These are phyloP conservation scores for Drosophila peninsularis DNA, from an alignment of 2,888 invertebrate species.

Conservation along the genomic window DNA sequence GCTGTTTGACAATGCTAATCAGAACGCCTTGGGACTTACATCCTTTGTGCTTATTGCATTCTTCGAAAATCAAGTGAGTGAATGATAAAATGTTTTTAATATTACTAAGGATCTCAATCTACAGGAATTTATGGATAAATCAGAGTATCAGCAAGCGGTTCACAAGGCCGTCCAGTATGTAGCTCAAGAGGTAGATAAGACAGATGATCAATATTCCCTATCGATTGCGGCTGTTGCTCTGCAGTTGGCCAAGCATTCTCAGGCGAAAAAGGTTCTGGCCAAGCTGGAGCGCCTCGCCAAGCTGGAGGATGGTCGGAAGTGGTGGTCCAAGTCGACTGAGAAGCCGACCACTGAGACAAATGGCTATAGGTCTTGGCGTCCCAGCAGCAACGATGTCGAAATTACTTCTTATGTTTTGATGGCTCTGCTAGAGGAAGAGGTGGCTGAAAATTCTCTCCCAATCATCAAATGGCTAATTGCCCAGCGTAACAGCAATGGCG, in stretches of 20 bases:
- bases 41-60: constrained; percentile 92
- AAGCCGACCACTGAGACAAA: constrained; percentile 69
- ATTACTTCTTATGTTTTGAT: constrained; percentile 95
- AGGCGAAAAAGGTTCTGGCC: constrained; percentile 88
- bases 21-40: constrained; percentile 90
- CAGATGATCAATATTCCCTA: constrained; percentile 90
- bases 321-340: constrained; percentile 90
- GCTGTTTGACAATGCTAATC: constrained; percentile 87
- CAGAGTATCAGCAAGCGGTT: constrained; percentile 88
- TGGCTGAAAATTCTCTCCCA: constrained; percentile 83
- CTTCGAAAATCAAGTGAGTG: constrained; percentile 87
- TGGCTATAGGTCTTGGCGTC: constrained; percentile 83
- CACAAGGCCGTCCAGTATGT: constrained; percentile 92
- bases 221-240: constrained; percentile 92
- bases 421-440: constrained; percentile 86
- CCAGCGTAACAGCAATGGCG: constrained; percentile 89
- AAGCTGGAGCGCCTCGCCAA: constrained; percentile 86
- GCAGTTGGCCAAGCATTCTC: constrained; percentile 90
- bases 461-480: constrained; percentile 90
- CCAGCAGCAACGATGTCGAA: constrained; percentile 90
- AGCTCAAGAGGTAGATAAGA: constrained; percentile 88
- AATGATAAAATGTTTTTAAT: neutral
- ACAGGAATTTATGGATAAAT: constrained; percentile 52
- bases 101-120: neutral
- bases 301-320: constrained; percentile 87